Conservation (phyloP, 2,888 invertebrate species). For the Acanthococcus lagerstroemiae region DNA sequence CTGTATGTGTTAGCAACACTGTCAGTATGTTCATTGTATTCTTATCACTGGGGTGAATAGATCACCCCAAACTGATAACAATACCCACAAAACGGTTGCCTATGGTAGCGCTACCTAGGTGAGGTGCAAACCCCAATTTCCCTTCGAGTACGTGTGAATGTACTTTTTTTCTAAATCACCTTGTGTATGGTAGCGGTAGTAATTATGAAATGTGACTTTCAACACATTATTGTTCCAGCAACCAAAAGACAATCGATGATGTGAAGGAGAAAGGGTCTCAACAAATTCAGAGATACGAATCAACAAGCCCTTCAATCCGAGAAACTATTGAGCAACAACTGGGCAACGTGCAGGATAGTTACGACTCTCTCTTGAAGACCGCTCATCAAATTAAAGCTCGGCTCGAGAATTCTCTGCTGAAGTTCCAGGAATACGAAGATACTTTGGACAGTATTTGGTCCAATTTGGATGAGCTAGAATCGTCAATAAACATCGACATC, state of each 20-base stretch:
- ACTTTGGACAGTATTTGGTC: constrained; percentile 73
- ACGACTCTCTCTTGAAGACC: constrained; percentile 76
- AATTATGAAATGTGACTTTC: neutral
- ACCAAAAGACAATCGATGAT: constrained; percentile 68
- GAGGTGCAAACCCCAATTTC: too few relatives aligned
- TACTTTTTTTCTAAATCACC: too few relatives aligned
- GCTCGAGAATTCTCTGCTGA: constrained; percentile 73
- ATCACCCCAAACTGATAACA: too few relatives aligned
- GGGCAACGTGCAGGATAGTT: constrained; percentile 85
- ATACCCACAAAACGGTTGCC: too few relatives aligned
- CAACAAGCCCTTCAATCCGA: constrained; percentile 59
- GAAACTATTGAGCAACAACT: constrained; percentile 74
- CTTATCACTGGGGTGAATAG: too few relatives aligned
- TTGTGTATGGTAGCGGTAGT: neutral
- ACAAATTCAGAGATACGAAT: constrained; percentile 70
- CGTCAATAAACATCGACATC: constrained; percentile 59
- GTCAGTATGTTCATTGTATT: too few relatives aligned
- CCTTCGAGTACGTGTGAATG: too few relatives aligned
- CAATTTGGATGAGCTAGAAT: constrained; percentile 68
- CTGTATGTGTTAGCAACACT: too few relatives aligned
- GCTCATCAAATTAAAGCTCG: constrained; percentile 84
- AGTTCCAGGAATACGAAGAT: constrained; percentile 89
- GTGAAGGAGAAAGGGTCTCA: constrained; percentile 71
- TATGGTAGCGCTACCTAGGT: too few relatives aligned
- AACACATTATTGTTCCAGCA: constrained; percentile 46